Base-by-base conservation (phyloP, 2,888 invertebrate species). In the Erynnis tages region DNA sequence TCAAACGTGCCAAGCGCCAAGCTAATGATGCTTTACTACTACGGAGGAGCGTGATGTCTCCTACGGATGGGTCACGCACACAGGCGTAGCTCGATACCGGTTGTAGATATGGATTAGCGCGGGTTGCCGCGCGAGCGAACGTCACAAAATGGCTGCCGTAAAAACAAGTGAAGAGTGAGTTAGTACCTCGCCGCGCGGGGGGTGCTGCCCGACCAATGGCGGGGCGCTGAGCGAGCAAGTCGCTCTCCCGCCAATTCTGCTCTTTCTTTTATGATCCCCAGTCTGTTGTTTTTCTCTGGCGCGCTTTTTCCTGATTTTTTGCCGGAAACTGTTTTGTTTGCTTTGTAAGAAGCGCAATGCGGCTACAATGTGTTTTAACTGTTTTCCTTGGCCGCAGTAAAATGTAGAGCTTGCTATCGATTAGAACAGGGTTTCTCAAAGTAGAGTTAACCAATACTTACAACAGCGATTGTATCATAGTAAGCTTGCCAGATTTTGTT, bases 111-210 rank as follows among this genome's bases (percentile, higher is more conserved):
- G 82, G 79, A 82, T 84, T 82, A 82, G 80, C 79, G 76, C 78
- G 81, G 76, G 76, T 77, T 77, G 85, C 81, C 81, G 78, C 75
- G 81, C 81, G 73, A 72, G 81, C 82, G 80, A 84, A 85, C 88
- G 89, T 88, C 88, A 89, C 88, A 89, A 89, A 85, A 89, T 89
- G 88, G 88, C 88, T 80, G 86, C 87, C 83, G 80, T 89, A 88
- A 88, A 84, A 88, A 82, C 89, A 87, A 89, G 88, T 86, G 88
- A 89, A 89, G 81, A 86, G 89, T 87, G 89, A 88, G 89, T 89
- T 86, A 89, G 83, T 78, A 74, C 62, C 61, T 60, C 60, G 64
- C 63, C 63, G 64, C 65, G 67, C 67, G 65, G 66, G 62, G 52
- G 62, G 57, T 43, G 52, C 57, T 48, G 56, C 63, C 66, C 75